These are phyloP conservation scores for Anticlea derivata DNA, from an alignment of 2,888 invertebrate species.

Conservation along the genomic window DNA sequence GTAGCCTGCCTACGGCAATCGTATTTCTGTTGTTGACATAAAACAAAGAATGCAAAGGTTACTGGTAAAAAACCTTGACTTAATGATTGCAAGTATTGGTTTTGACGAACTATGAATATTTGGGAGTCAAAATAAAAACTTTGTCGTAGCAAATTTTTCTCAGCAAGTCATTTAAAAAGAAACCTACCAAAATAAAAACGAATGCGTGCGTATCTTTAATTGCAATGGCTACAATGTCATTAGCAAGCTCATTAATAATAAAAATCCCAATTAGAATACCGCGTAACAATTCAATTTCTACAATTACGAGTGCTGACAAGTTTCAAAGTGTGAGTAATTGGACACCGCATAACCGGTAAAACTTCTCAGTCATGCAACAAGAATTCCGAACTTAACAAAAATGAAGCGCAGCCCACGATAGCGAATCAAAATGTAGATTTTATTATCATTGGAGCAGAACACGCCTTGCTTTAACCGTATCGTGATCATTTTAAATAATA, in stretches of 20 bases:
- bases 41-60: neutral
- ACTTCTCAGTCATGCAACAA: slow-evolving; percentile 50
- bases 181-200: no score
- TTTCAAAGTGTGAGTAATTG: slow-evolving; percentile 36
- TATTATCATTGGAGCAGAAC: slow-evolving; percentile 30
- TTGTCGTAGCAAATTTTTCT: no score
- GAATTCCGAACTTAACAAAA: slow-evolving; percentile 42
- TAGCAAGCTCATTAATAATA: neutral
- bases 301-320: slow-evolving; percentile 26
- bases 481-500: slow-evolving; percentile 1
- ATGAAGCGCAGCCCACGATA: slow-evolving; percentile 35
- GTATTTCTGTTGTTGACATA: neutral
- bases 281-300: slow-evolving; percentile 24
- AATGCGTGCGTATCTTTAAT: neutral
- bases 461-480: slow-evolving; percentile 13
- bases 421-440: slow-evolving; percentile 33
- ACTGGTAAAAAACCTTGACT: neutral
- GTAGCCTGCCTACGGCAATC: neutral
- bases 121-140: no score
- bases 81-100: neutral
- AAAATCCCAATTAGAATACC: slow-evolving; percentile 4
- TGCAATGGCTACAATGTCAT: neutral
- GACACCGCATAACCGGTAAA: slow-evolving; percentile 46
- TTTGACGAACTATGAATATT: neutral
- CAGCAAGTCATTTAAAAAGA: no score